These are phyloP conservation scores for Petrolisthes cinctipes DNA, from an alignment of 2,888 invertebrate species.

Conservation along the genomic window DNA sequence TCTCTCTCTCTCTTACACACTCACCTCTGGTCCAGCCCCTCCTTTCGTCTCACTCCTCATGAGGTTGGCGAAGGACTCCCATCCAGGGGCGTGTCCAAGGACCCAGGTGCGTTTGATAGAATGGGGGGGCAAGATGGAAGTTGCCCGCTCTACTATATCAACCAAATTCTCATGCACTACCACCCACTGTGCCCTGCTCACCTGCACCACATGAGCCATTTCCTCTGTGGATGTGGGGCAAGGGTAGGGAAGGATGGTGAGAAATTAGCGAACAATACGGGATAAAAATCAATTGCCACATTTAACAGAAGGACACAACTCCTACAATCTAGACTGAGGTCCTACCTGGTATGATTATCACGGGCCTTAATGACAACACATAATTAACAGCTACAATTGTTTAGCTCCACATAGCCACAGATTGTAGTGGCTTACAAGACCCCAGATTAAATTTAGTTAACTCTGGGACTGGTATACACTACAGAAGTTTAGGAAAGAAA, in stretches of 20 bases:
- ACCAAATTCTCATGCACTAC: constrained; percentile 33
- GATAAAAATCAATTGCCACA: background rate
- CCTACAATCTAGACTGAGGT: background rate
- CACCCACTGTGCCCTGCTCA: constrained; percentile 36
- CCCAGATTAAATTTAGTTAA: too few species aligned
- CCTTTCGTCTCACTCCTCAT: background rate
- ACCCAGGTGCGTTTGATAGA: constrained; percentile 28
- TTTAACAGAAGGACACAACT: too few species aligned
- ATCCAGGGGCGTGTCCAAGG: background rate
- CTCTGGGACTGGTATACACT: too few species aligned
- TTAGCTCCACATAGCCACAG: too few species aligned
- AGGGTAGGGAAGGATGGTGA: background rate
- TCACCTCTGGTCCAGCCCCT: background rate
- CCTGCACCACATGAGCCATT: background rate
- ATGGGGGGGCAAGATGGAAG: constrained; percentile 1
- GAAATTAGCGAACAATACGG: background rate
- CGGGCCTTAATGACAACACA: background rate
- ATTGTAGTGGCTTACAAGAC: too few species aligned
- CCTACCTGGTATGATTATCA: background rate
- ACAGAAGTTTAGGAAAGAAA: too few species aligned
- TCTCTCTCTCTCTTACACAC: background rate
- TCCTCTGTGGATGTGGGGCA: constrained; percentile 28
- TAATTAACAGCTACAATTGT: background rate
- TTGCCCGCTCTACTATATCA: background rate
- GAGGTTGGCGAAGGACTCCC: background rate